Percentiles rank a stretch among this genome's conserved stretches.
phyloP scores from a whole-genome alignment of 2,113 vertebrate genomes.

The Burhinus bistriatus region DNA sequence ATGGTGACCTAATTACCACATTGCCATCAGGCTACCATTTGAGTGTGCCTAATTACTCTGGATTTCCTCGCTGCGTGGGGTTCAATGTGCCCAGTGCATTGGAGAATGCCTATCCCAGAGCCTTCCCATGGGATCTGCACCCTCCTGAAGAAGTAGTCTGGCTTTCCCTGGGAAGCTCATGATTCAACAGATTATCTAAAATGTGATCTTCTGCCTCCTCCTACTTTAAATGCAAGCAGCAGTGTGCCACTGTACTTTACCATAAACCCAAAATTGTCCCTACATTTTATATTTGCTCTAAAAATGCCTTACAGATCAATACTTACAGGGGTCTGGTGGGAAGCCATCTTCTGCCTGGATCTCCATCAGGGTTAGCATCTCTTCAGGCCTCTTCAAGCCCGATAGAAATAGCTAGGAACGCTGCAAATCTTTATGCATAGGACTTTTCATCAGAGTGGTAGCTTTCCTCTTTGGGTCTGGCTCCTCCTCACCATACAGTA shows the following conservation, averaged over 20 bases:
- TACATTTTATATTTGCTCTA: neutral
- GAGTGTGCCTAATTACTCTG: neutral
- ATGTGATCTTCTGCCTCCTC: neutral
- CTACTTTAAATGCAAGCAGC: neutral
- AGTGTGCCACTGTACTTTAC: neutral
- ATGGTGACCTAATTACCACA: rapidly evolving
- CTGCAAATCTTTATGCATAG: neutral
- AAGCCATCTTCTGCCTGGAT: neutral
- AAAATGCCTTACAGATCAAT: neutral
- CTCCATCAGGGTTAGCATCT: neutral
- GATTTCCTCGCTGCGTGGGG: neutral
- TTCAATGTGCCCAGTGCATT: rapidly evolving
- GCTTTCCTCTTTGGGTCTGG: neutral
- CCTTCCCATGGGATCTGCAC: neutral
- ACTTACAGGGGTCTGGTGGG: neutral
- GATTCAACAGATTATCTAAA: neutral
- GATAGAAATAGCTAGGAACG: neutral
- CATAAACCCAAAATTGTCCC: neutral
- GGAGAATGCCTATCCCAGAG: neutral
- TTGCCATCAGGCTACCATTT: neutral
- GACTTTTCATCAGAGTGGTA: neutral
- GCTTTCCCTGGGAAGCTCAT: neutral
- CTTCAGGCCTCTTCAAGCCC: neutral
- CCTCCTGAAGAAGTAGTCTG: neutral
- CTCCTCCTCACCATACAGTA: neutral